Evolutionary conservation across 2,113 vertebrate species (phyloP), one percentile per base, ranked within the genome.

Genomic region (Lepus timidus): DNA sequence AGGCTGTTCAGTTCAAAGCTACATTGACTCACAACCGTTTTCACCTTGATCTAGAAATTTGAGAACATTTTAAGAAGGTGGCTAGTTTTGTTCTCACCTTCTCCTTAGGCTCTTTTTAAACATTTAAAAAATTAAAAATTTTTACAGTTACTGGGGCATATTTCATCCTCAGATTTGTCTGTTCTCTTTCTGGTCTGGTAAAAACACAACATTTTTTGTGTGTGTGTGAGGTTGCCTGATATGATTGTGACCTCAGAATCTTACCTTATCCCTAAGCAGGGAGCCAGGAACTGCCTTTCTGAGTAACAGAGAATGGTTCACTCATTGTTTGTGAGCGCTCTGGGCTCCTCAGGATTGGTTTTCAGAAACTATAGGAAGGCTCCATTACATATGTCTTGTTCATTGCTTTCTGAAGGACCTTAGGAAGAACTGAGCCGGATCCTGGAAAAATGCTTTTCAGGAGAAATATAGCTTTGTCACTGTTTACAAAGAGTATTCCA

Each of bases 1-100:
- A 89, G 9, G 14, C 19, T 68, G 12, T 80, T 97, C 19, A 76
- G 95, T 96, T 94, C n/a, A 14, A 81, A 73, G 52, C 61, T 95
- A 8, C 36, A 6, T 91, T 71, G 85, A 20, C 84, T 73, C 93
- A 84, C n/a, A 85, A 11, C 64, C 62, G 12, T 94, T 96, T 65
- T 92, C 76, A 70, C 89, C 94, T 97, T 95, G 91, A 70, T 89
- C 84, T 94, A 62, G 31, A 96, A 89, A 95, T 95, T 92, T 33
- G n/a, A 75, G 65, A 29, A 61, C 29, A 81, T 90, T 82, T 70
- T 84, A 75, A 88, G 73, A 83, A 74, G 16, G 55, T 82, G 16
- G 14, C 36, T 76, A 27, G 73, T 62, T 80, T 73, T 80, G 11
- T 82, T 79, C 62, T 52, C 73, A 39, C 6, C 19, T 33, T 82